phyloP scores from a whole-genome alignment of 2,797 vertebrate species.

The Chelmon rostratus region DNA sequence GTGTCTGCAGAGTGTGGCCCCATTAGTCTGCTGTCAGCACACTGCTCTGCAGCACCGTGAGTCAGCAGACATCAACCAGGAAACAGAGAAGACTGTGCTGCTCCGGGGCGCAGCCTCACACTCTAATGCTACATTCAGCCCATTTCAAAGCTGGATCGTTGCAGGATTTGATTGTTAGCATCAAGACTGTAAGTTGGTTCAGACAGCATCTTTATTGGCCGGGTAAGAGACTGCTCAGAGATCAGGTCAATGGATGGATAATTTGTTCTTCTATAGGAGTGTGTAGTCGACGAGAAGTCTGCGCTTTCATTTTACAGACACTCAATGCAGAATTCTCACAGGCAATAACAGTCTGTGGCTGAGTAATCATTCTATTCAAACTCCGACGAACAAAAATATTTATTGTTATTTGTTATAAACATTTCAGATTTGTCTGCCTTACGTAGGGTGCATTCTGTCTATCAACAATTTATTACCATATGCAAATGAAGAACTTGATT shows the following conservation, averaged over 20 bases:
- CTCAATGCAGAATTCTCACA: neutral
- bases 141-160: no score
- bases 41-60: conserved; percentile 69
- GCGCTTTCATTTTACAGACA: conserved; percentile 1
- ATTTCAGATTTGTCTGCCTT: neutral
- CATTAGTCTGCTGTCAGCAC: conserved; percentile 58
- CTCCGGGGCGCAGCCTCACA: conserved; percentile 20
- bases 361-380: neutral
- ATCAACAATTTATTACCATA: neutral
- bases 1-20: conserved; percentile 39
- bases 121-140: no score
- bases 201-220: conserved; percentile 17
- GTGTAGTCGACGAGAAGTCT: neutral
- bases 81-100: conserved; percentile 36
- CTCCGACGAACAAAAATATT: neutral
- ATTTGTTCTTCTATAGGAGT: neutral
- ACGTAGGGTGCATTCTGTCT: neutral
- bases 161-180: neutral
- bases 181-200: neutral
- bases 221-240: neutral
- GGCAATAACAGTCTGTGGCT: neutral
- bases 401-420: neutral
- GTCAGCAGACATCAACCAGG: conserved; percentile 68
- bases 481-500: neutral
- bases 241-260: conserved; percentile 10